These are phyloP conservation scores for Zaprionus ornatus DNA, from an alignment of 1,140 invertebrate genomes.

Conservation along the genomic window DNA sequence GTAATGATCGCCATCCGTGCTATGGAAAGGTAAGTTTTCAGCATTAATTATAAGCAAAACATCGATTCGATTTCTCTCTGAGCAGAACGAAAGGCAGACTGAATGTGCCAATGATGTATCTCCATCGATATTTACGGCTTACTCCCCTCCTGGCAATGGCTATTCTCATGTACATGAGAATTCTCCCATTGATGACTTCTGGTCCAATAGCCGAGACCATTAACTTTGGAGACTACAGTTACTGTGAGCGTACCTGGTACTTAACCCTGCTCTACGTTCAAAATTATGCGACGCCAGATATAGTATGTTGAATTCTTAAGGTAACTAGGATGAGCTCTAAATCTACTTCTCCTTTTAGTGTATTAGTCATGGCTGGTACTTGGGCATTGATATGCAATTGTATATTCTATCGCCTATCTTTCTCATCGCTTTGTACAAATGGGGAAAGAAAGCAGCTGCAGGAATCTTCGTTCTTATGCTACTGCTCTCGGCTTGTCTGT, in stretches of 20 bases:
- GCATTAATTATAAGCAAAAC: neutral
- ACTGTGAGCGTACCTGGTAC: conserved; percentile 66
- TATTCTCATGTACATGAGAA: conserved; percentile 17
- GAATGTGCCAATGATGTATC: conserved; percentile 69
- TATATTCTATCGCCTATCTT: conserved; percentile 91
- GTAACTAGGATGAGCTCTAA: too few species aligned
- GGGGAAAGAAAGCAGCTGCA: conserved; percentile 76
- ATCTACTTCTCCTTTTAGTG: conserved; percentile 86
- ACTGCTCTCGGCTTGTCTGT: conserved; percentile 48
- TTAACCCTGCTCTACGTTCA: conserved; percentile 60
- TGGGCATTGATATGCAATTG: conserved; percentile 93
- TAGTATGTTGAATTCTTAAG: conserved; percentile 22
- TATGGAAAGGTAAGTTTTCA: conserved; percentile 86
- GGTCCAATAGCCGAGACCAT: conserved; percentile 37
- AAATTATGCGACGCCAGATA: conserved; percentile 55
- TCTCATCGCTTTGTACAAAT: conserved; percentile 88
- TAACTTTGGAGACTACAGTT: conserved; percentile 18
- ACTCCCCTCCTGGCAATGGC: conserved; percentile 56
- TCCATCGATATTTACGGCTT: conserved; percentile 67
- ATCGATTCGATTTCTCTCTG: neutral
- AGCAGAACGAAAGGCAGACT: conserved; percentile 56
- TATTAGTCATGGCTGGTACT: conserved; percentile 94
- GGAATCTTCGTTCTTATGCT: conserved; percentile 49
- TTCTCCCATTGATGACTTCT: conserved; percentile 16
- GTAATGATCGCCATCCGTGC: conserved; percentile 86